A percentile compares a stretch with the other conserved stretches of the same genome.
These are phyloP conservation scores for Hylaeus anthracinus DNA, from an alignment of 1,140 invertebrate genomes.

Conservation along the genomic window DNA sequence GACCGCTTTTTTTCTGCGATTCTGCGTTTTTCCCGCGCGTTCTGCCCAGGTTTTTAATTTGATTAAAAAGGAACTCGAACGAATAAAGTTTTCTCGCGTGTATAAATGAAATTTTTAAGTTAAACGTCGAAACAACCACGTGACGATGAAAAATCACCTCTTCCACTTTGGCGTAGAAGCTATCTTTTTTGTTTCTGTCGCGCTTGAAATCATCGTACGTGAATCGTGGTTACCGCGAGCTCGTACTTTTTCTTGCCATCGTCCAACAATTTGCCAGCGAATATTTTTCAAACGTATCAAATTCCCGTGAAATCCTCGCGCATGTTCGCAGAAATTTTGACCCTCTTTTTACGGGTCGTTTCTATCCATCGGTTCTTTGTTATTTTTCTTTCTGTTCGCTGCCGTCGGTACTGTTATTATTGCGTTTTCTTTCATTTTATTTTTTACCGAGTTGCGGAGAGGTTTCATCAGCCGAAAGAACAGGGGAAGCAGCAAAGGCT, in stretches of 20 bases:
- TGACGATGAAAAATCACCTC: conserved; percentile 35
- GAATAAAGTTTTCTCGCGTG: neutral
- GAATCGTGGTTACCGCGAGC: neutral
- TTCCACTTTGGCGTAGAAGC: neutral
- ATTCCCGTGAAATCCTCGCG: neutral
- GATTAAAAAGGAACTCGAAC: neutral
- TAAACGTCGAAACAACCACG: neutral
- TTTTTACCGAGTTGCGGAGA: neutral
- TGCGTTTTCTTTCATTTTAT: neutral
- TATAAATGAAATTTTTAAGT: conserved; percentile 17
- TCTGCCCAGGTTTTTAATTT: neutral
- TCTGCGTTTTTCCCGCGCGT: neutral
- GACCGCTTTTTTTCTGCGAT: too few species aligned
- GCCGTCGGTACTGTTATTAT: neutral
- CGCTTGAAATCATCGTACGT: neutral
- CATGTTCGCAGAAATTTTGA: neutral
- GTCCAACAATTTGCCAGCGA: neutral
- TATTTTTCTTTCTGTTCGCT: neutral
- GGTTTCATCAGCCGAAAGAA: neutral
- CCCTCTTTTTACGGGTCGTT: neutral
- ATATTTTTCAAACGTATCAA: neutral
- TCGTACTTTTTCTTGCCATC: neutral
- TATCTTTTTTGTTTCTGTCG: too few species aligned
- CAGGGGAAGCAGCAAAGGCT: neutral
- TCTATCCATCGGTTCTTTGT: neutral